Evolutionary conservation across 1,140 invertebrate genomes (phyloP).

Genomic region (Epicauta chinensis): DNA sequence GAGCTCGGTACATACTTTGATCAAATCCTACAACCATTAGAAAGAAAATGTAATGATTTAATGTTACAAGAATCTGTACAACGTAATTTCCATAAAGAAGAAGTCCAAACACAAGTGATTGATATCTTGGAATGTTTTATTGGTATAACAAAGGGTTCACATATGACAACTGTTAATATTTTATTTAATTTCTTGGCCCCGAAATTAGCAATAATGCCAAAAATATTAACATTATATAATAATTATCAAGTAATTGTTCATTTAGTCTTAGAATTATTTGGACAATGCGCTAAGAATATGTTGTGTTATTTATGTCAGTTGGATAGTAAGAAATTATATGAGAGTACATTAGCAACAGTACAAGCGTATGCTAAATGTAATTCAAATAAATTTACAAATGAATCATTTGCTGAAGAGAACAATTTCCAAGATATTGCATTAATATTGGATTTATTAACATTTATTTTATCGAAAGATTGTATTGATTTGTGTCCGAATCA

Average conservation of each 20-base stretch:
- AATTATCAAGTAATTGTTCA: constrained; percentile 78
- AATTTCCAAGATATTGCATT: constrained; percentile 63
- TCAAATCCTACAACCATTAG: constrained; percentile 56
- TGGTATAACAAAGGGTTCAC: constrained; percentile 54
- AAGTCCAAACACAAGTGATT: constrained; percentile 54
- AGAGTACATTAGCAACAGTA: constrained; percentile 55
- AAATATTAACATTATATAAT: constrained; percentile 66
- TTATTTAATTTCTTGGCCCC: constrained; percentile 60
- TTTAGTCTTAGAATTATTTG: constrained; percentile 69
- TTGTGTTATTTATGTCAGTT: constrained; percentile 57
- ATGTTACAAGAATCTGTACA: constrained; percentile 52
- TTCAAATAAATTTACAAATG: constrained; percentile 45
- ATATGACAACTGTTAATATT: constrained; percentile 51
- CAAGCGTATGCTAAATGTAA: constrained; percentile 69
- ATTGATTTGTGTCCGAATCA: constrained; percentile 50
- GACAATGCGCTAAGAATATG: constrained; percentile 62
- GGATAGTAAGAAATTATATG: constrained; percentile 56
- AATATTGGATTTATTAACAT: constrained; percentile 64
- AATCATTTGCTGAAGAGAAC: constrained; percentile 59
- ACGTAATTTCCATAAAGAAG: constrained; percentile 52
- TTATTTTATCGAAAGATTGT: constrained; percentile 65
- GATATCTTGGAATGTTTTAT: constrained; percentile 61
- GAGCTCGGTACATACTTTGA: constrained; percentile 45
- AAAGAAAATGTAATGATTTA: constrained; percentile 52
- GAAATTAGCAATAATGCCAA: constrained; percentile 58